A percentile compares a stretch with the other conserved stretches of the same genome.
Evolutionary conservation across 2,797 vertebrate species (phyloP).

Genomic region (Epinephelus awoara): DNA sequence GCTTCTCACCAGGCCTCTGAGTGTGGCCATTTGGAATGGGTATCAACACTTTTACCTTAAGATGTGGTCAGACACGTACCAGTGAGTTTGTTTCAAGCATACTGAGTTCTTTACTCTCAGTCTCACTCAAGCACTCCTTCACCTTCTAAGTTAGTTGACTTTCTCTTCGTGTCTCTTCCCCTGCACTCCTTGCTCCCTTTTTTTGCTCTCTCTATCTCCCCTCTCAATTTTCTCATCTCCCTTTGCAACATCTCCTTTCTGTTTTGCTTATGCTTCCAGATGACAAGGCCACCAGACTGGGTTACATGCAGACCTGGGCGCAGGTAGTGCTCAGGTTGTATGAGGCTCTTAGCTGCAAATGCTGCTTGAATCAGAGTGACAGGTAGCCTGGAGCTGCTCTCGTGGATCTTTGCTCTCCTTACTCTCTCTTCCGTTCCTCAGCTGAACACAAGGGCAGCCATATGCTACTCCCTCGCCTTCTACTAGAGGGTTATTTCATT

Average conservation of each 20-base stretch:
- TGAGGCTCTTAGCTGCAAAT: conserved; percentile 59
- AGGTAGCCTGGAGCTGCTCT: conserved; percentile 66
- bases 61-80: neutral
- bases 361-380: conserved; percentile 68
- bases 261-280: conserved; percentile 36
- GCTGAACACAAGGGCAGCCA: conserved; percentile 52
- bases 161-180: conserved; percentile 21
- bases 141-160: conserved; percentile 28
- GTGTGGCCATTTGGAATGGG: neutral
- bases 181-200: neutral
- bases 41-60: conserved; percentile 12
- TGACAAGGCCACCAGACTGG: conserved; percentile 49
- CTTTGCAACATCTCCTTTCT: conserved; percentile 18
- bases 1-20: neutral
- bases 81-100: conserved; percentile 20
- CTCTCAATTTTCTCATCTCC: conserved; percentile 28
- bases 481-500: conserved; percentile 51
- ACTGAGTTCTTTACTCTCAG: conserved; percentile 7
- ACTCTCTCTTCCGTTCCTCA: conserved; percentile 38
- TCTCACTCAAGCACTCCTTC: conserved; percentile 28
- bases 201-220: conserved; percentile 15
- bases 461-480: conserved; percentile 50
- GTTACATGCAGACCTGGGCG: conserved; percentile 46
- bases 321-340: conserved; percentile 53
- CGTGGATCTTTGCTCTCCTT: conserved; percentile 52